Evolutionary conservation across 2,113 vertebrate genomes (phyloP).

Genomic region (Sclerurus mexicanus): DNA sequence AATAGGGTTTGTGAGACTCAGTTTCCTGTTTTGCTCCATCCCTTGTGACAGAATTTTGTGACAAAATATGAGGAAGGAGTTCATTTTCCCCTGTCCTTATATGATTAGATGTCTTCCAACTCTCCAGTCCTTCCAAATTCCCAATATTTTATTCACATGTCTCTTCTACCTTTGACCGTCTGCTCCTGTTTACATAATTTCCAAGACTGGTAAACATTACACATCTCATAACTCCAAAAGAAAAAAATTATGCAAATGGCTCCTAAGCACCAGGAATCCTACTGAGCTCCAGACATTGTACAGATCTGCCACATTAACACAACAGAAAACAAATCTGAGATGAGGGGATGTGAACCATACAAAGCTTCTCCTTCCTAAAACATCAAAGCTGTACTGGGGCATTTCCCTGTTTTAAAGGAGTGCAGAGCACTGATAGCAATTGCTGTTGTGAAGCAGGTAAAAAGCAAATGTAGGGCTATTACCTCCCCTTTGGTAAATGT

Average conservation of each 20-base stretch:
- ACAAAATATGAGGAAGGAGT: neutral
- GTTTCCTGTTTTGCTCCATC: neutral
- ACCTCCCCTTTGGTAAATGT: neutral
- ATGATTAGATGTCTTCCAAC: neutral
- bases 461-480: neutral
- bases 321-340: conserved; percentile 6
- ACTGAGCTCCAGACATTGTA: neutral
- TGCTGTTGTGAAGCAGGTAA: neutral
- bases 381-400: neutral
- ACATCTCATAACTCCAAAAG: neutral
- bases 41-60: neutral
- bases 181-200: neutral
- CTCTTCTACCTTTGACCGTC: neutral
- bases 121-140: neutral
- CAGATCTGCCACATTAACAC: conserved; percentile 9
- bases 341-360: neutral
- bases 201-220: neutral
- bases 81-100: neutral
- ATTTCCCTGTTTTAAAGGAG: neutral
- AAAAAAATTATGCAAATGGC: conserved; percentile 31
- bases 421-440: neutral
- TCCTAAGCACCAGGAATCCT: neutral
- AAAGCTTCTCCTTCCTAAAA: neutral
- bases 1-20: neutral
- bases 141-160: neutral